Conservation (phyloP, 2,797 vertebrate species). For the Tenualosa thibaudeaui region DNA sequence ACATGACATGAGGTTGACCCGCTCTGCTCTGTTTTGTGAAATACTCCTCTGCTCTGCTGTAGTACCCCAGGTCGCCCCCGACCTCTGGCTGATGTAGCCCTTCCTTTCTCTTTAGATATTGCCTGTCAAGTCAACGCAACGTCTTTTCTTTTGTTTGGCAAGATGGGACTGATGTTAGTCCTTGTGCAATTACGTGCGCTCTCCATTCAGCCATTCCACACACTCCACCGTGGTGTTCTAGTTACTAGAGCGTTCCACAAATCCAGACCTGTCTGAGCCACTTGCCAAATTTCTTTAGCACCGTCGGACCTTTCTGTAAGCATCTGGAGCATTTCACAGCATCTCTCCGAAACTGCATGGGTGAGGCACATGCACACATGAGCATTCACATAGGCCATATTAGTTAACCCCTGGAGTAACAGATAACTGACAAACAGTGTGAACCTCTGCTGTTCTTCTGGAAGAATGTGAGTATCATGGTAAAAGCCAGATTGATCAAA, state of each 20-base stretch:
- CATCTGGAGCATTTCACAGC: conserved; percentile 13
- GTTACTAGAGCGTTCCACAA: conserved; percentile 39
- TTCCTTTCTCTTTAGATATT: not conserved
- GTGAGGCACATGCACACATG: conserved; percentile 4
- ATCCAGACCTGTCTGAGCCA: conserved; percentile 38
- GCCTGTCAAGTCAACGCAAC: not conserved
- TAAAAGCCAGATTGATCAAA: conserved; percentile 20
- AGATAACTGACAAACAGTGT: not conserved
- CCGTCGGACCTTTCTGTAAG: conserved; percentile 1
- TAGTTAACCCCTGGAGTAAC: not conserved
- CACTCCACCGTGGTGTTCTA: conserved; percentile 33
- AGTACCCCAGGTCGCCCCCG: too few species aligned
- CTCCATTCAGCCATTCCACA: not conserved
- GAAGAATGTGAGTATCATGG: conserved; percentile 20
- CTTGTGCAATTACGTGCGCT: not conserved
- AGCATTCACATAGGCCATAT: not conserved
- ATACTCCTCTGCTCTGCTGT: not conserved
- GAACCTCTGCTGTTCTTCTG: not conserved
- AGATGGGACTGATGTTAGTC: not conserved
- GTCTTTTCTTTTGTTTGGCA: not conserved
- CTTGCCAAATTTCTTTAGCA: conserved; percentile 15
- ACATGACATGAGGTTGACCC: conserved; percentile 15
- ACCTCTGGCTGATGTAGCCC: not conserved
- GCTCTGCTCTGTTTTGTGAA: conserved; percentile 4
- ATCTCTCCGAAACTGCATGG: not conserved